Evolutionary conservation across 2,888 invertebrate genomes (phyloP).

Genomic region (Acronicta psi): DNA sequence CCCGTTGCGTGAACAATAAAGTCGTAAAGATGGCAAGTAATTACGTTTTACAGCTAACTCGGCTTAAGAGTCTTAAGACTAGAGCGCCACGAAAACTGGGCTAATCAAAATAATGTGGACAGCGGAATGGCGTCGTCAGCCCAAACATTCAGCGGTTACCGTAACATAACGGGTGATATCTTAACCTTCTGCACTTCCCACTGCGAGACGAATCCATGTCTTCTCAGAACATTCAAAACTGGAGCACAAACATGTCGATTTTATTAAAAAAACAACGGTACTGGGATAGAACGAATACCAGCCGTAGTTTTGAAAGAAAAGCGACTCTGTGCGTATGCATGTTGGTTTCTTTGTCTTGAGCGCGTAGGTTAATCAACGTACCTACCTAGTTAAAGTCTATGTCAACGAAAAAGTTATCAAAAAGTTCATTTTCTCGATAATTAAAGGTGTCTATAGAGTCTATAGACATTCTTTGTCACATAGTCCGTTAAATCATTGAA

Average conservation of each 20-base stretch:
- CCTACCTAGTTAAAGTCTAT: no score
- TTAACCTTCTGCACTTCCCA: conserved; percentile 71
- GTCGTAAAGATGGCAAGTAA: conserved; percentile 41
- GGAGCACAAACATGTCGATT: conserved; percentile 35
- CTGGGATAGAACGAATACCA: no score
- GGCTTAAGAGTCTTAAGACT: conserved; percentile 38
- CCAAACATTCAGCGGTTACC: conserved; percentile 63
- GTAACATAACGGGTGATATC: conserved; percentile 71
- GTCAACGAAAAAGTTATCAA: no score
- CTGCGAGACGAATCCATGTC: conserved; percentile 57
- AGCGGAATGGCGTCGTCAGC: conserved; percentile 44
- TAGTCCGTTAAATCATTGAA: no score
- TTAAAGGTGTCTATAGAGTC: no score
- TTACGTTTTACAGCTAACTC: conserved; percentile 53
- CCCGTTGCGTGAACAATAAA: conserved; percentile 47
- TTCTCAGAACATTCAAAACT: conserved; percentile 37
- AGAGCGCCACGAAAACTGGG: conserved; percentile 51
- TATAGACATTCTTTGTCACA: no score
- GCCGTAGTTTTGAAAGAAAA: no score
- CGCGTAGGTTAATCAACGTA: no score
- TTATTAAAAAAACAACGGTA: conserved; percentile 6
- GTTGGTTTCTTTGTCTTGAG: no score
- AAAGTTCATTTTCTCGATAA: no score
- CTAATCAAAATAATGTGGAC: conserved; percentile 60
- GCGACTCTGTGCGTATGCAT: no score